phyloP scores from a whole-genome alignment of 2,888 invertebrate species.

The Prosapia bicincta region DNA sequence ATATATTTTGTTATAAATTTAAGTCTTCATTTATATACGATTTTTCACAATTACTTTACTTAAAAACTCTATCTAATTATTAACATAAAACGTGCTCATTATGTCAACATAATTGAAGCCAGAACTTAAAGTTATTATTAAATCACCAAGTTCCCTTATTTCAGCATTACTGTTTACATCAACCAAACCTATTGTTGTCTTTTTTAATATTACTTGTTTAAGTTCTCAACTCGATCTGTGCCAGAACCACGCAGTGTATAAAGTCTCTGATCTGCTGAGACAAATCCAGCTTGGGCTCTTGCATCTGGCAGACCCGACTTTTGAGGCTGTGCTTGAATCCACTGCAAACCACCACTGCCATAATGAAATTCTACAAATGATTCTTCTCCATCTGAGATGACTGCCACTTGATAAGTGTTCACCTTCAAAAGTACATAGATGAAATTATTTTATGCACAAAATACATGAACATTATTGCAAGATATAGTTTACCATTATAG shows the following conservation, averaged over 20 bases:
- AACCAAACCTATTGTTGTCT: too few relatives aligned
- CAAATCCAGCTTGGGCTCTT: slow-evolving; percentile 90
- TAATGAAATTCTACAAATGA: slow-evolving; percentile 87
- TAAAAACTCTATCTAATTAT: too few relatives aligned
- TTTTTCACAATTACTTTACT: too few relatives aligned
- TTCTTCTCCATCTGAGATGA: slow-evolving; percentile 70
- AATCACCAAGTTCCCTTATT: background rate
- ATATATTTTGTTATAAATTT: too few relatives aligned
- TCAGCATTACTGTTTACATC: background rate
- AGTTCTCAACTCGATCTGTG: slow-evolving; percentile 78
- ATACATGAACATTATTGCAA: too few relatives aligned
- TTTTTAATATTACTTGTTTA: slow-evolving; percentile 74
- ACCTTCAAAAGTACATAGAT: slow-evolving; percentile 49
- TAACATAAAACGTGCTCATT: too few relatives aligned
- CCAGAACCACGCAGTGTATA: slow-evolving; percentile 83
- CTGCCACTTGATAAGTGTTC: slow-evolving; percentile 84
- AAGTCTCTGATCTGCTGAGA: slow-evolving; percentile 75
- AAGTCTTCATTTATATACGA: too few relatives aligned
- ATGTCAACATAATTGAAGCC: background rate
- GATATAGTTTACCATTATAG: too few relatives aligned
- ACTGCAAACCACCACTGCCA: slow-evolving; percentile 83
- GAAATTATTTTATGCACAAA: too few relatives aligned
- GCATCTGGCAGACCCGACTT: slow-evolving; percentile 80
- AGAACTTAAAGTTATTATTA: background rate
- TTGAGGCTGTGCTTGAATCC: slow-evolving; percentile 79